Conservation (phyloP, 1,140 invertebrate species). For the Drosophila grimshawi region DNA sequence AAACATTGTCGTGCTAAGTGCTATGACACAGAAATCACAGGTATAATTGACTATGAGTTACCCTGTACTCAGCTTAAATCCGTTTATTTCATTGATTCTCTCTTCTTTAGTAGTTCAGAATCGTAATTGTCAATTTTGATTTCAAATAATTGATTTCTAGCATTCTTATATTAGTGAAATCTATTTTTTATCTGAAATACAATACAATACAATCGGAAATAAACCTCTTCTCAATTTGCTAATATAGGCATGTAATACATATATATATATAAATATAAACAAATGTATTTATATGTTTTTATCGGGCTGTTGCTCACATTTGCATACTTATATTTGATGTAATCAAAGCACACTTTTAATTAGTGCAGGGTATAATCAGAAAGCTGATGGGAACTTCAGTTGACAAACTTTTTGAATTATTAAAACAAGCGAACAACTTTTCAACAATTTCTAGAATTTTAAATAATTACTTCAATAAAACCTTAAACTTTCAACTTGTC, state of each 20-base stretch:
- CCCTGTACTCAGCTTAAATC: neutral
- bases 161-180: no score
- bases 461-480: slow-evolving; percentile 10
- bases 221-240: no score
- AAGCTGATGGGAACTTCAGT: neutral
- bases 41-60: neutral
- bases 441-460: slow-evolving; percentile 30
- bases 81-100: no score
- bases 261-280: no score
- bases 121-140: no score
- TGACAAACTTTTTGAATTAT: slow-evolving; percentile 69
- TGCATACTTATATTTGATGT: neutral
- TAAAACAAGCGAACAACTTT: slow-evolving; percentile 55
- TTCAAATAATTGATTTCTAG: no score
- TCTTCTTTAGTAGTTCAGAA: no score
- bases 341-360: neutral
- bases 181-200: no score
- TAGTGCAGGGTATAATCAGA: neutral
- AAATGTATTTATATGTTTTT: neutral
- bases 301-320: neutral
- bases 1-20: slow-evolving; percentile 59
- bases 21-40: slow-evolving; percentile 16
- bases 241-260: no score
- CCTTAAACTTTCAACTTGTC: slow-evolving; percentile 32
- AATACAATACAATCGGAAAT: no score